Evolutionary conservation across 2,113 vertebrate genomes (phyloP).

Genomic region (Myotis brandtii): DNA sequence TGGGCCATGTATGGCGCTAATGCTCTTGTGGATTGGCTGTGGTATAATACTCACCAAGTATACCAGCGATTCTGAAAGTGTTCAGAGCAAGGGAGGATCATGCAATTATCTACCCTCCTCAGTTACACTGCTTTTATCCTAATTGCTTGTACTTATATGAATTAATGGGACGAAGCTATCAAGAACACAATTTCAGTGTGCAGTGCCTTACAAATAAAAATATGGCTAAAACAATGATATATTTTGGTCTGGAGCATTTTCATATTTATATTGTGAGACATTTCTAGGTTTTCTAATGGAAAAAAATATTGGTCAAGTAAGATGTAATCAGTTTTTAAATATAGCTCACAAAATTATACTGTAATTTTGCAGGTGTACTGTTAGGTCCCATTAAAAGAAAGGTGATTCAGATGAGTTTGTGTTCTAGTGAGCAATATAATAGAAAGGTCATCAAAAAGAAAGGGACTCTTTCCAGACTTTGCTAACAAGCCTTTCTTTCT

Average conservation of each 20-base stretch:
- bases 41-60: background rate
- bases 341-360: background rate
- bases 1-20: background rate
- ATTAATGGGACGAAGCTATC: background rate
- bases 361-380: background rate
- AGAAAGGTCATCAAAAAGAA: background rate
- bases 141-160: background rate
- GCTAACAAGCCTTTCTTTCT: background rate
- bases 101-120: background rate
- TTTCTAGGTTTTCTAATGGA: background rate
- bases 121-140: background rate
- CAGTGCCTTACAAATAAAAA: background rate
- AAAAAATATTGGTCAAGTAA: background rate
- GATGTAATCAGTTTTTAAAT: slow-evolving; percentile 1
- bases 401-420: background rate
- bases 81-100: background rate
- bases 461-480: background rate
- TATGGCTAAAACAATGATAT: background rate
- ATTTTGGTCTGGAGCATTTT: background rate
- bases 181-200: background rate
- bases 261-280: background rate
- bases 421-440: slow-evolving; percentile 12
- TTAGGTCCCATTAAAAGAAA: background rate
- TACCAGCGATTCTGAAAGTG: background rate
- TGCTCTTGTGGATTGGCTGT: accelerated